These are phyloP conservation scores for Anableps anableps DNA, from an alignment of 2,797 vertebrate genomes.

Conservation along the genomic window DNA sequence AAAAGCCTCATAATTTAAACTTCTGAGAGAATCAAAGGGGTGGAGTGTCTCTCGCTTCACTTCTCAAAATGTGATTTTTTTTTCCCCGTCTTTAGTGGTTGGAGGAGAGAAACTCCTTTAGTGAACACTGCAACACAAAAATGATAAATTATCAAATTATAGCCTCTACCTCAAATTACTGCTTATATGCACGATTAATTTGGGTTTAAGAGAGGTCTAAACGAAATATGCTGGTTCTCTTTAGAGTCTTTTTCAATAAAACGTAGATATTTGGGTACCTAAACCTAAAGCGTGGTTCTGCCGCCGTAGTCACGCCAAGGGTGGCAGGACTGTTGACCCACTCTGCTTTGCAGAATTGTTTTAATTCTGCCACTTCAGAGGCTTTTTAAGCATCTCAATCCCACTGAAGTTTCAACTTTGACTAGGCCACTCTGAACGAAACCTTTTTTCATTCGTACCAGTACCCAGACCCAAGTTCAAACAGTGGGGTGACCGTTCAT, in stretches of 20 bases:
- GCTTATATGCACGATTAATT: neutral
- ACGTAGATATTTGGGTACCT: neutral
- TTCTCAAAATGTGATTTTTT: conserved; percentile 18
- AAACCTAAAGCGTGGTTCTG: neutral
- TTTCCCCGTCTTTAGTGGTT: conserved; percentile 1
- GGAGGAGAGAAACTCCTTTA: conserved; percentile 3
- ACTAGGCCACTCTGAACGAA: neutral
- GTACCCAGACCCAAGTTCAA: too few species aligned
- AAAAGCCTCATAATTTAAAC: conserved; percentile 39
- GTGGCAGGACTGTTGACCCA: neutral
- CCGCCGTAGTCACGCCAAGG: too few species aligned
- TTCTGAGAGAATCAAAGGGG: conserved; percentile 33
- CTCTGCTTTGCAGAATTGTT: neutral
- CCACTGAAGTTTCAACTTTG: neutral
- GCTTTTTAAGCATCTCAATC: too few species aligned
- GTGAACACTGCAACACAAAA: conserved; percentile 4
- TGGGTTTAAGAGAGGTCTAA: neutral
- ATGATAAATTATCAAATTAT: conserved; percentile 9
- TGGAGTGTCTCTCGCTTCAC: conserved; percentile 21
- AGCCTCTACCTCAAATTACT: conserved; percentile 1
- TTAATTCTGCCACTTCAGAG: too few species aligned
- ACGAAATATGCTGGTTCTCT: neutral
- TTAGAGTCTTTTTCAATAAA: neutral
- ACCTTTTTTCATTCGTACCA: too few species aligned
- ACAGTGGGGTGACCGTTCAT: too few species aligned